A percentile compares a stretch with the other conserved stretches of the same genome.
These are phyloP conservation scores for Trichogramma evanescens DNA, from an alignment of 2,888 invertebrate genomes.

Conservation along the genomic window DNA sequence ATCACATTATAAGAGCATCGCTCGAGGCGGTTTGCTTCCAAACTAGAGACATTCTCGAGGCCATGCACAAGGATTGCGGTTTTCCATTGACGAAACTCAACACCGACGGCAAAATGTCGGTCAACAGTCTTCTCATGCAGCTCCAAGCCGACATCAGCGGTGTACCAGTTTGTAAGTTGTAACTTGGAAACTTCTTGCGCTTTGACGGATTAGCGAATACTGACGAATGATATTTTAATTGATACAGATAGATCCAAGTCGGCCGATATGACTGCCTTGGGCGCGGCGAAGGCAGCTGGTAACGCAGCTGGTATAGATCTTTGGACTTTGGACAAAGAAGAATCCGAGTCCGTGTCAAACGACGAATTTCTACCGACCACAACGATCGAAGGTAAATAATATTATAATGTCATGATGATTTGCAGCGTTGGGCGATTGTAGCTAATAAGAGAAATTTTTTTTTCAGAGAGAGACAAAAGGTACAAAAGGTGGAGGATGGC, in stretches of 20 bases:
- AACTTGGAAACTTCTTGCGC: not conserved
- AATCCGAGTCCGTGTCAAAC: conserved; percentile 55
- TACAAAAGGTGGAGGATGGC: conserved; percentile 94
- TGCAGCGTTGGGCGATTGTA: conserved; percentile 3
- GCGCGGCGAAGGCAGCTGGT: conserved; percentile 89
- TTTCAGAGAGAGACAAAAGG: conserved; percentile 69
- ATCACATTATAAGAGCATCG: conserved; percentile 89
- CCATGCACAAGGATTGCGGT: conserved; percentile 89
- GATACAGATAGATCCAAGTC: conserved; percentile 67
- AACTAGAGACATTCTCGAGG: conserved; percentile 87
- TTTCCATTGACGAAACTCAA: conserved; percentile 73
- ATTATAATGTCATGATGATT: conserved; percentile 1
- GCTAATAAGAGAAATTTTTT: conserved; percentile 3
- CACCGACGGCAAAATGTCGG: conserved; percentile 91
- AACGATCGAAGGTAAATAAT: conserved; percentile 60
- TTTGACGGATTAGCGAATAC: not conserved
- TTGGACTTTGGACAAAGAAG: conserved; percentile 60
- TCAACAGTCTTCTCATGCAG: conserved; percentile 88
- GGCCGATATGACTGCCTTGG: conserved; percentile 86
- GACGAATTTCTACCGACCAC: conserved; percentile 79
- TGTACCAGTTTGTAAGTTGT: conserved; percentile 72
- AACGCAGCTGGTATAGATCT: conserved; percentile 66
- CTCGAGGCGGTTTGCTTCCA: conserved; percentile 96
- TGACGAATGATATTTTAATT: not conserved
- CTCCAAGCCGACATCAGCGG: conserved; percentile 91